Percentiles rank a stretch among this genome's conserved stretches.
Evolutionary conservation across 2,113 vertebrate species (phyloP).

Genomic region (Carollia perspicillata): DNA sequence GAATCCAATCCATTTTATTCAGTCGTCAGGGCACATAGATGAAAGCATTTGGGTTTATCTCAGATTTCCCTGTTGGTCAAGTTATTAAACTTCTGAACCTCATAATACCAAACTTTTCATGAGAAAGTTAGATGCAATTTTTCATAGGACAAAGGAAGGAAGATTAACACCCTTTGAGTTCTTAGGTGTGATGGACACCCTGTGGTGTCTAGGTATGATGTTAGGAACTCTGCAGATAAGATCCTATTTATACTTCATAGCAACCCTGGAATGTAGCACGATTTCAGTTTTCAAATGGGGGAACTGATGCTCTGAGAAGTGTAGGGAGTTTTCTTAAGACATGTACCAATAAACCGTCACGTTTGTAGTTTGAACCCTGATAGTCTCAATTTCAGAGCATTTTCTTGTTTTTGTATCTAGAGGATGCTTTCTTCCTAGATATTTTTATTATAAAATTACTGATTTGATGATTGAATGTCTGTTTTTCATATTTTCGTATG

Average conservation of each 20-base stretch:
- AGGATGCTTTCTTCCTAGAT: not conserved
- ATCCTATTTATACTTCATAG: not conserved
- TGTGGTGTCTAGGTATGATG: not conserved
- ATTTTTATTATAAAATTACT: not conserved
- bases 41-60: not conserved
- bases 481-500: not conserved
- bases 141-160: not conserved
- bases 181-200: too few relatives aligned
- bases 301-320: not conserved
- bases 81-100: not conserved
- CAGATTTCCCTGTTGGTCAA: not conserved
- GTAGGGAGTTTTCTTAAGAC: not conserved
- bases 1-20: not conserved
- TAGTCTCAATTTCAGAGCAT: not conserved
- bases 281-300: not conserved
- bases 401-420: not conserved
- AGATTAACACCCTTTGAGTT: not conserved
- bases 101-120: not conserved
- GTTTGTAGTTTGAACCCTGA: not conserved
- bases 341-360: not conserved
- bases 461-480: slow-evolving; percentile 1
- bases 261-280: not conserved
- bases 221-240: not conserved
- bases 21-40: not conserved
- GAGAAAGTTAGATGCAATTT: not conserved